Percentiles rank a stretch among this genome's conserved stretches.
Evolutionary conservation across 2,888 invertebrate species (phyloP).

Genomic region (Tanaodytes sp.): DNA sequence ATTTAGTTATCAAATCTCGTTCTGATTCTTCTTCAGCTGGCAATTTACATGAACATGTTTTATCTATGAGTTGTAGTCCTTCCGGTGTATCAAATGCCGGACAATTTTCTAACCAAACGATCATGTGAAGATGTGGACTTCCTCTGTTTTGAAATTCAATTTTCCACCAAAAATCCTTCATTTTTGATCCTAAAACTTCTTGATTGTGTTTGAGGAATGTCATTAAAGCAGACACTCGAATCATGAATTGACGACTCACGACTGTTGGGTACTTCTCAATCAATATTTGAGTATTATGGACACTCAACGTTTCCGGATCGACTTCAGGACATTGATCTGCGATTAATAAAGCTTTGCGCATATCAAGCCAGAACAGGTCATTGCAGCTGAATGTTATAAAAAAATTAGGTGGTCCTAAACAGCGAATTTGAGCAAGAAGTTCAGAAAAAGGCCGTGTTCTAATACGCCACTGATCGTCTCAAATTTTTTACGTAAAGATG

Average conservation of each 20-base stretch:
- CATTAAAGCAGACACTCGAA: constrained; percentile 19
- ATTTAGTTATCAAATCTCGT: constrained; percentile 16
- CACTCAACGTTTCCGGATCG: constrained; percentile 10
- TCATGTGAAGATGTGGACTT: constrained; percentile 63
- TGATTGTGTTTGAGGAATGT: constrained; percentile 12
- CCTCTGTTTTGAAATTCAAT: constrained; percentile 65
- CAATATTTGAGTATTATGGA: not conserved
- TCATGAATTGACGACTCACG: constrained; percentile 24
- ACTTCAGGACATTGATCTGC: constrained; percentile 55
- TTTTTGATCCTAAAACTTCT: constrained; percentile 20
- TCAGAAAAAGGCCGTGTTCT: constrained; percentile 60
- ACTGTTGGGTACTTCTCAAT: constrained; percentile 17
- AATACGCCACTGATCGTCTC: constrained; percentile 59
- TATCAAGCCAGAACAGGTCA: constrained; percentile 63
- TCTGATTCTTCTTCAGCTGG: constrained; percentile 41
- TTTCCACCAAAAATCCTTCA: constrained; percentile 57
- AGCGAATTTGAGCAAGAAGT: constrained; percentile 62
- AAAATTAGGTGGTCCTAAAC: constrained; percentile 63
- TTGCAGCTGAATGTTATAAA: constrained; percentile 57
- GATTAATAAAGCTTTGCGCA: constrained; percentile 63
- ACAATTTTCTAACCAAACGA: constrained; percentile 58
- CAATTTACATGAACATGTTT: constrained; percentile 39
- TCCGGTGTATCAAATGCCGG: constrained; percentile 49
- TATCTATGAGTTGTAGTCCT: constrained; percentile 46
- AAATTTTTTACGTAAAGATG: constrained; percentile 64